Evolutionary conservation across 2,888 invertebrate genomes (phyloP), one percentile per base, ranked within the genome.

Genomic region (Phortica okadai): DNA sequence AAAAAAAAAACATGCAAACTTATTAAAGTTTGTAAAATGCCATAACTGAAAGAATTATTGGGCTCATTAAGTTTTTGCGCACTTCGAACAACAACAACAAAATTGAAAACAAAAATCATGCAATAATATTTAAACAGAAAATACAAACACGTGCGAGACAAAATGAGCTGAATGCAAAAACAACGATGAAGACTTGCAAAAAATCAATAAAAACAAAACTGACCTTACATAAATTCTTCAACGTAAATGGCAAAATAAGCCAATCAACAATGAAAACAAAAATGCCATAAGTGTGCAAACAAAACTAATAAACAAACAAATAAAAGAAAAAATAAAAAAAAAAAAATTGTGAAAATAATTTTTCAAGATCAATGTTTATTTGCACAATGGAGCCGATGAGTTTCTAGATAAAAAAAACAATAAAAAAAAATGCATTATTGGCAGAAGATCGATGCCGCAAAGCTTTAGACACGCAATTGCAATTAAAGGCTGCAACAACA

Each of bases 381-480:
- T 87, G 82, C 80, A 74, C 76, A 84, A 78, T 79, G 82, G 77
- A 79, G 81, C 81, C 80, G 77, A 25, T n/a, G 10, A 62, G 25
- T 25, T 25, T 25, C 25, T 1, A 16, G 5, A 21, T 1, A 21
- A 21, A 62, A 7, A 56, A n/a, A 56, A 80, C 80, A 86, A 84
- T 14, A 42, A 11, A 84, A 41, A 42, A 42, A 54, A 72, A 8
- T 56, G 70, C 70, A 42, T 69, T 69, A 69, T 69, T 69, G 44
- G 70, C 50, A 14, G 41, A 62, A 62, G 62, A 62, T 6, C 25
- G 21, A 21, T 6, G 56, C 33, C n/a, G 62, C 11, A 62, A 54
- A 86, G 83, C 88, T 84, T 79, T 79, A 81, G 88, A 89, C 89
- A 89, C 89, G 89, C 89, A 89, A 89, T 90, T 89, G 89, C 90